A percentile compares a stretch with the other conserved stretches of the same genome.
Evolutionary conservation across 2,888 invertebrate genomes (phyloP).

Genomic region (Pseudococcus viburni): DNA sequence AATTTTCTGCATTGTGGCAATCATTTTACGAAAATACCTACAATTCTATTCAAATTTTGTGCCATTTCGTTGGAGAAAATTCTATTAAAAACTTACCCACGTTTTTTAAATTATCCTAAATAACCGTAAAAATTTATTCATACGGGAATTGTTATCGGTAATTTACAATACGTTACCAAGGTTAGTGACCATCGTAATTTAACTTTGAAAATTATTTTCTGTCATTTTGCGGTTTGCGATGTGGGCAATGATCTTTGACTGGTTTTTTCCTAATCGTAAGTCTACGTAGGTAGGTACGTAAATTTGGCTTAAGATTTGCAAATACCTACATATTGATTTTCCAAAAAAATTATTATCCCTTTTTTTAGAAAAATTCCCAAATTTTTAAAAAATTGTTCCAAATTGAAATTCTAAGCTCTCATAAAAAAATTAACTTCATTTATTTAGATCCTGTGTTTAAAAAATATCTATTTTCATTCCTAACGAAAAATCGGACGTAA

Average conservation of each 20-base stretch:
- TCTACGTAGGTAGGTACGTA: too few species aligned
- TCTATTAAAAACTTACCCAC: not conserved
- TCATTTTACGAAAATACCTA: not conserved
- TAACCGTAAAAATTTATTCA: constrained; percentile 17
- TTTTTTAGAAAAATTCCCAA: too few species aligned
- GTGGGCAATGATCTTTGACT: constrained; percentile 4
- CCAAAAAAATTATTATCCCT: too few species aligned
- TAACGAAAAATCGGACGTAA: not conserved
- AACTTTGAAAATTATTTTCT: not conserved
- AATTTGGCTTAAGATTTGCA: too few species aligned
- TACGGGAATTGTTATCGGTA: not conserved
- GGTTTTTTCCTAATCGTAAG: not conserved
- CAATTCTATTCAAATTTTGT: constrained; percentile 5
- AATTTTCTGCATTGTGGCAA: too few species aligned
- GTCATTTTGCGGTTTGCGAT: not conserved
- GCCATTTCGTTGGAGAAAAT: not conserved
- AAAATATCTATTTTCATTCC: not conserved
- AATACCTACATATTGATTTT: too few species aligned
- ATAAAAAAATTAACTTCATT: not conserved
- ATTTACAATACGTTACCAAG: constrained; percentile 6
- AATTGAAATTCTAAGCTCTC: too few species aligned
- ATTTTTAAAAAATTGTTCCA: too few species aligned
- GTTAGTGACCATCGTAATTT: constrained; percentile 12
- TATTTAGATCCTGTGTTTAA: not conserved
- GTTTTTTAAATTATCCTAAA: not conserved